Percentiles rank a stretch among this genome's conserved stretches.
Conservation (phyloP, 2,888 invertebrate species). For the Napeogenes inachia region DNA sequence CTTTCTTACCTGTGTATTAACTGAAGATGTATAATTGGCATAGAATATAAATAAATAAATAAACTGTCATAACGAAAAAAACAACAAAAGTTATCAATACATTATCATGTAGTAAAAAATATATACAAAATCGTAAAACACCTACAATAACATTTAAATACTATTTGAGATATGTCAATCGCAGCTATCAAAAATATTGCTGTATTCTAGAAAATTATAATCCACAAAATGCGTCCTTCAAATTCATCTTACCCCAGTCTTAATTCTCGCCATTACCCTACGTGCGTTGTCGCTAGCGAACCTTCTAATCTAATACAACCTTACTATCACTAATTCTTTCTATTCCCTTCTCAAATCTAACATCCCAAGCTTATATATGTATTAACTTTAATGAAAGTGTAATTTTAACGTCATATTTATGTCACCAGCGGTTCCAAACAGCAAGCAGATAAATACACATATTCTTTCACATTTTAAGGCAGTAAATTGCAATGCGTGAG, state of each 20-base stretch:
- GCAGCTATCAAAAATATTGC: slow-evolving; percentile 4
- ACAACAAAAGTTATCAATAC: neutral
- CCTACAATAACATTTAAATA: neutral
- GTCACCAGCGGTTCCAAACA: neutral
- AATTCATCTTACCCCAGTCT: slow-evolving; percentile 48
- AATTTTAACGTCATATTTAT: neutral
- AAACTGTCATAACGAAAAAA: no score
- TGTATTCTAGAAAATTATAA: neutral
- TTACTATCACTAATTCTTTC: slow-evolving; percentile 21
- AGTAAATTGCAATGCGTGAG: slow-evolving; percentile 1
- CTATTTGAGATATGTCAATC: neutral
- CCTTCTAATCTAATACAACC: slow-evolving; percentile 26
- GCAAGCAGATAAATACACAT: neutral
- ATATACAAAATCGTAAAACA: neutral
- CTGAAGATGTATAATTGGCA: no score
- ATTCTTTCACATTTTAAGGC: slow-evolving; percentile 4
- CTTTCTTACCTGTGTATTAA: no score
- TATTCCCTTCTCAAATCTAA: slow-evolving; percentile 1
- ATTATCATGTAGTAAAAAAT: neutral
- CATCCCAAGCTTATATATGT: neutral
- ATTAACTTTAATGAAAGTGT: neutral
- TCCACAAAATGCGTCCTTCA: slow-evolving; percentile 3
- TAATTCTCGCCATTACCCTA: slow-evolving; percentile 46
- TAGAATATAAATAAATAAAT: no score
- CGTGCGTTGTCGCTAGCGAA: slow-evolving; percentile 32